Conservation (phyloP, 2,888 invertebrate genomes). For the Ichneumoninae sp. region DNA sequence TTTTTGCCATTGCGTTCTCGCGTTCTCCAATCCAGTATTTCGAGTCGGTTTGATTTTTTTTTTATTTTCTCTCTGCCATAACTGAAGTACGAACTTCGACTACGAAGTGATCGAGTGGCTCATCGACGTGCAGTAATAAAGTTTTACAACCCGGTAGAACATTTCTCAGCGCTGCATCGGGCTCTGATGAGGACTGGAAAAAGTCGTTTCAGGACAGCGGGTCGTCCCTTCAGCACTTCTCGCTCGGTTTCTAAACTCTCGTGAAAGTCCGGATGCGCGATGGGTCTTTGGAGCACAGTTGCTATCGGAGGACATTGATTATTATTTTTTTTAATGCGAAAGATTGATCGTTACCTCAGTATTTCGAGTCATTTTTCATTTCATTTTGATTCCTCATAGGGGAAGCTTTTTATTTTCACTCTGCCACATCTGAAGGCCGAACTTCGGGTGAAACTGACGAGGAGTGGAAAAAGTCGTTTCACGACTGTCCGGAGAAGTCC, state of each 20-base stretch:
- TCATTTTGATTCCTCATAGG: not conserved
- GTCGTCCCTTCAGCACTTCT: no score
- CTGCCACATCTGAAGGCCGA: not conserved
- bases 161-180: no score
- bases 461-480: no score
- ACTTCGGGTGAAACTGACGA: not conserved
- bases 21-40: not conserved
- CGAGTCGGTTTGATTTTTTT: not conserved
- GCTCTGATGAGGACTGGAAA: no score
- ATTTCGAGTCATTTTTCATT: not conserved
- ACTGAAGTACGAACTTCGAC: not conserved
- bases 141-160: not conserved
- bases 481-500: not conserved
- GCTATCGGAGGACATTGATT: not conserved
- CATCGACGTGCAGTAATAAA: not conserved
- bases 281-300: not conserved
- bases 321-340: not conserved
- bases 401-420: not conserved
- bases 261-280: constrained; percentile 27
- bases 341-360: not conserved
- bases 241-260: no score
- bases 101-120: not conserved
- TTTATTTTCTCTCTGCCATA: not conserved
- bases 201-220: no score
- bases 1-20: no score